Percentiles rank a stretch among this genome's conserved stretches.
Evolutionary conservation across 2,113 vertebrate species (phyloP).

Genomic region (Gymnogyps californianus): DNA sequence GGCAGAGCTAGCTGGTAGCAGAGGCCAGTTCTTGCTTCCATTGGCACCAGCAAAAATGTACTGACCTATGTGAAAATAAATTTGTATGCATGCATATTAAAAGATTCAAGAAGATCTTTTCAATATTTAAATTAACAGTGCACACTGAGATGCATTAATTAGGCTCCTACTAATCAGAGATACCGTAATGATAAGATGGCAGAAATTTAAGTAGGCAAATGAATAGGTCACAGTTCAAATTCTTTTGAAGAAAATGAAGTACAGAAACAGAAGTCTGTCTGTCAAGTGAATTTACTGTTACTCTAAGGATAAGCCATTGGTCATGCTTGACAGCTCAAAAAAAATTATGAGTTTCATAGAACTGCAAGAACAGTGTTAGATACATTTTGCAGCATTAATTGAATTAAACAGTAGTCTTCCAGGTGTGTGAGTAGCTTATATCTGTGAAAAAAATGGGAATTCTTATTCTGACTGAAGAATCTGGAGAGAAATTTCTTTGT

Average conservation of each 20-base stretch:
- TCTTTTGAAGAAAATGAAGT: background rate
- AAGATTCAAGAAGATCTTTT: background rate
- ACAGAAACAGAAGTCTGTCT: background rate
- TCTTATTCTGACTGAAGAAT: background rate
- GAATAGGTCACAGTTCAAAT: background rate
- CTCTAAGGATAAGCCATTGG: background rate
- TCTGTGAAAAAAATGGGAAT: background rate
- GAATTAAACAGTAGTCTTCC: background rate
- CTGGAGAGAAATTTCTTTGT: background rate
- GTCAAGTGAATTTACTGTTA: background rate
- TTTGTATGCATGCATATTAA: background rate
- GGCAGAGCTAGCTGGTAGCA: background rate
- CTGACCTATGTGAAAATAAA: background rate
- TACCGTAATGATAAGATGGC: background rate
- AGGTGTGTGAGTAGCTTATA: background rate
- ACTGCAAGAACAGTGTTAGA: background rate
- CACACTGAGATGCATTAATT: background rate
- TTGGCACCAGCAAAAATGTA: background rate
- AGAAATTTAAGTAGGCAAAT: background rate
- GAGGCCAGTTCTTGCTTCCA: background rate
- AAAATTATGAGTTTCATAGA: background rate
- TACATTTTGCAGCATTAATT: background rate
- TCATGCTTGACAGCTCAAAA: background rate
- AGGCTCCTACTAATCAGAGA: background rate
- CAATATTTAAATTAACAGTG: background rate